Base-by-base conservation (phyloP, 2,797 vertebrate genomes). In the Microcaecilia unicolor region DNA sequence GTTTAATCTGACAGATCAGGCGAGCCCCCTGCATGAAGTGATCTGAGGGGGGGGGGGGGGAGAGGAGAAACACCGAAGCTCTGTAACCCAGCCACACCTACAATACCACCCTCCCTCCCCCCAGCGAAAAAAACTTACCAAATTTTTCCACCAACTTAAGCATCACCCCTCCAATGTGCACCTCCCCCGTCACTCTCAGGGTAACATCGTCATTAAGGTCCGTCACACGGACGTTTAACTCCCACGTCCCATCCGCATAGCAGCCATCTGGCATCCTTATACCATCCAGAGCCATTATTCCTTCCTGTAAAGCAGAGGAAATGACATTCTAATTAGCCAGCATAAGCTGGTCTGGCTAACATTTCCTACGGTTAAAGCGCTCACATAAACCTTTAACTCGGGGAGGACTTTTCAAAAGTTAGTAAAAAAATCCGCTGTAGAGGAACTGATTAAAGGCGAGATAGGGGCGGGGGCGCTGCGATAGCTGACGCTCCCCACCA, bases 221-320 rank as follows among this genome's bases (percentile, higher is more conserved):
- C 3, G 94, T 98, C 69, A 98, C 91, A 47, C 93, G 88, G 74
- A 99, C 93, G 66, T 89, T 95, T 70, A 99, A 67, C 56, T 98
- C 94, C 95, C 95, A 99, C 8, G 95, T 99, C 71, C 95, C 95
- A 3, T 99, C 95, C 6, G 94, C 95, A 23, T 98, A 99, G 74
- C 93, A 97, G 88, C 95, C 95, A 77, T 98, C 95, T 52, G 94
- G 92, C 95, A 98, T 98, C 76, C 95, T 86, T 70, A 98, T 98
- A 75, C 95, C 95, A 47, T 97, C 95, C 86, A 98, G 81, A 56
- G 95, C 95, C 95, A 97, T 97, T 39, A 51, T 60, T 64, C 53
- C 59, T 70, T 70, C 64, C 70, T 73, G 70, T 43, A 34, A 10
- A 27, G 19, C 14, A 44, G 15, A 61, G 52, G 44, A 61, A 61